Evolutionary conservation across 2,888 invertebrate species (phyloP), one percentile per base, ranked within the genome.

Genomic region (Hydropsyche betteni): DNA sequence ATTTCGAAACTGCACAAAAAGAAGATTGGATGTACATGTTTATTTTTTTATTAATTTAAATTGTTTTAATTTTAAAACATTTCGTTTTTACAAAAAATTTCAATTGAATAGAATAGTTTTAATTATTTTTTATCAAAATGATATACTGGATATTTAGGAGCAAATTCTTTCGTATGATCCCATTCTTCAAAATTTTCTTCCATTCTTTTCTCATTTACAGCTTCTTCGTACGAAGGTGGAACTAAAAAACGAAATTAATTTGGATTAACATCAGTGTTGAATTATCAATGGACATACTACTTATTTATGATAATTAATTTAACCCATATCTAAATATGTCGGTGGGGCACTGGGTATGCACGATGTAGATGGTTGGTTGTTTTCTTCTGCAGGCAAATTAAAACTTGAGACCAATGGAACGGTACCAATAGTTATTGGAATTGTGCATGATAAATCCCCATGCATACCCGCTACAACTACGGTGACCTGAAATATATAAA

Each of bases 201-300:
- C 3, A 82, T 80, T 55, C 82, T 68, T 0, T 80, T 82, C 81
- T 84, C 81, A 80, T 84, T 82, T 79, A 84, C 81, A 61, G 84
- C 84, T 78, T 85, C 83, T 64, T 85, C 84, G 76, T 85, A 85
- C 0, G 84, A 82, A 7, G 85, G 85, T 4, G 85, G 85, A 8
- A 83, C 85, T 85, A 51, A 0, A 79, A 77, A 33, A 36, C 0
- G 24, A 61, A 33, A 64, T 61, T 61, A 2, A 16, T 33, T 33
- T 55, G 7, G 24, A 74, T 75, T 24, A 12, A 36, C 12, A 68
- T 74, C 61, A 4, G 5, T 53, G 50, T 12, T 75, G n/a, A 24
- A 4, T 14, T 80, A 55, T 79, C 81, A 58, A 77, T 24, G 24
- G 24, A n/a, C 24, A 24, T 24, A 24, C 24, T 24, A 24, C 10